These are phyloP conservation scores for Saccostrea glomerata DNA, from an alignment of 1,140 invertebrate species.

Conservation along the genomic window DNA sequence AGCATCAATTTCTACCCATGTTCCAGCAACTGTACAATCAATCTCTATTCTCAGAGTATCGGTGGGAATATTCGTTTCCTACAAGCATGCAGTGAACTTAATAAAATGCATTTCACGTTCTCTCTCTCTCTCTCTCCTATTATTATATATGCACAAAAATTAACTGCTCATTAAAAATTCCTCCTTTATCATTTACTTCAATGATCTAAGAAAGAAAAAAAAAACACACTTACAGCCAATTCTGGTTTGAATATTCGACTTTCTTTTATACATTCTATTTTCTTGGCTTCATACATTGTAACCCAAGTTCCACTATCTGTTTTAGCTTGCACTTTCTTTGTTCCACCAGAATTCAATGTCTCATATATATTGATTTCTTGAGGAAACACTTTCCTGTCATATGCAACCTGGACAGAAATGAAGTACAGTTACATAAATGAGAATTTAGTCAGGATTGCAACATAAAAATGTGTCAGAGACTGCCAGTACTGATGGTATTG, in stretches of 20 bases:
- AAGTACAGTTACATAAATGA: no score
- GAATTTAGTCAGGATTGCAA: no score
- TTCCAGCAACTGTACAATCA: not conserved
- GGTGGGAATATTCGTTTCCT: not conserved
- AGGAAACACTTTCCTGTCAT: not conserved
- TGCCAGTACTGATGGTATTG: not conserved
- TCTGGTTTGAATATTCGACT: not conserved
- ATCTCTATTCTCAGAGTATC: not conserved
- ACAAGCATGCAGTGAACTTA: not conserved
- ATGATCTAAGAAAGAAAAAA: no score
- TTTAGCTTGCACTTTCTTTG: not conserved
- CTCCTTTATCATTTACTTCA: no score
- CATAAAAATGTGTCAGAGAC: no score
- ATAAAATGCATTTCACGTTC: not conserved
- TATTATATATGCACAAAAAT: no score
- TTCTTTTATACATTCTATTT: not conserved
- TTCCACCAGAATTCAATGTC: not conserved
- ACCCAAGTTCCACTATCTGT: not conserved
- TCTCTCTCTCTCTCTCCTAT: not conserved
- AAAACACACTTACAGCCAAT: no score
- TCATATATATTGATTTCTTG: conserved; percentile 18
- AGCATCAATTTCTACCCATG: conserved; percentile 39
- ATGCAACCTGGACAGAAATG: not conserved
- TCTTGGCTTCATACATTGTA: not conserved
- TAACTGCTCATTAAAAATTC: no score